Conservation (phyloP, 2,113 vertebrate species). For the Poecile atricapillus region DNA sequence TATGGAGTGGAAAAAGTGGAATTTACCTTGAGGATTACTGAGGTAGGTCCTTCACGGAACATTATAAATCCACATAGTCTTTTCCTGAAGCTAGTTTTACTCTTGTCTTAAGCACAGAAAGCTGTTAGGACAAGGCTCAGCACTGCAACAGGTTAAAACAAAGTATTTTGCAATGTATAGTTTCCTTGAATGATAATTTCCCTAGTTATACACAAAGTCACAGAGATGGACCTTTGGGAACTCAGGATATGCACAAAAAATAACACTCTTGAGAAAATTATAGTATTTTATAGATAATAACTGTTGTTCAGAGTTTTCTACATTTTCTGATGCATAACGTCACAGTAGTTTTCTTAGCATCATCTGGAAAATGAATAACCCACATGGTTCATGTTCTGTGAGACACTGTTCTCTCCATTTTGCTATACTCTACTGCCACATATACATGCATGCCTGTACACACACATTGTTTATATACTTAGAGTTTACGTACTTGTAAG, state of each 20-base stretch:
- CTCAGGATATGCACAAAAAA: background rate
- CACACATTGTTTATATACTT: background rate
- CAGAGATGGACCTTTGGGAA: background rate
- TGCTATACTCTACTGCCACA: background rate
- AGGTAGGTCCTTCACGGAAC: background rate
- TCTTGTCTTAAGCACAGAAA: background rate
- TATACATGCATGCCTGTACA: background rate
- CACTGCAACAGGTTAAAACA: background rate
- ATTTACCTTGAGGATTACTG: background rate
- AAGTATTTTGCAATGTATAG: background rate
- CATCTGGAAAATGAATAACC: background rate
- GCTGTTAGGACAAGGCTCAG: background rate
- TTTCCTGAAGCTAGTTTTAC: background rate
- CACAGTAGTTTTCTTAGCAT: background rate
- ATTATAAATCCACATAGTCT: background rate
- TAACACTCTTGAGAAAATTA: background rate
- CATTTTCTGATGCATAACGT: background rate
- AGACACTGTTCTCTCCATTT: background rate
- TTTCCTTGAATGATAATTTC: background rate
- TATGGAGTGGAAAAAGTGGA: background rate
- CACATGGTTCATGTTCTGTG: background rate
- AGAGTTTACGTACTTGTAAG: background rate
- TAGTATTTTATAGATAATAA: background rate
- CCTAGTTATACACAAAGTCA: background rate
- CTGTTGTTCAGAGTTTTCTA: rapidly evolving